Base-by-base conservation (phyloP, 2,797 vertebrate species). In the Centroberyx gerrardi region DNA sequence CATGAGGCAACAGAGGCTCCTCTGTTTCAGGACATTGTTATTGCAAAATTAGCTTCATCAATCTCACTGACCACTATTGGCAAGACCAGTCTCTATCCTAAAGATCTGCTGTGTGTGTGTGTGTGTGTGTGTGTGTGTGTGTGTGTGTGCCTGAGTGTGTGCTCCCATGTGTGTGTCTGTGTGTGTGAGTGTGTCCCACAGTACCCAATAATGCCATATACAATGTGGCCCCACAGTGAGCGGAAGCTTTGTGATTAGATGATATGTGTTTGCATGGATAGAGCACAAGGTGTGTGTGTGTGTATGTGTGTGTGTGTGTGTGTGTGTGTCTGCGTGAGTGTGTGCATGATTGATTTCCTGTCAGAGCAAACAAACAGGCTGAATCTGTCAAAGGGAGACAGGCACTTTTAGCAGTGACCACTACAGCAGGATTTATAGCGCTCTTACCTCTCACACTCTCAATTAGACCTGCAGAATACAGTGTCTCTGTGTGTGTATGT, bases 291-390 rank as follows among this genome's bases (percentile, higher is more conserved):
- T 62, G 31, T 76, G 63, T 49, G 49, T 48, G 38, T 42, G 38
- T 65, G 56, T 40, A 17, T 38, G 40, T 42, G 64, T 78, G 18
- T 62, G 31, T 76, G 63, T 49, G 42, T 48, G 38, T 42, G 38
- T 65, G 56, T 40, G 18, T 38, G 40, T 42, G 64, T 78, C 54
- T 49, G 38, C 60, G 42, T 36, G 68, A 31, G 46, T 44, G 53
- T 75, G 60, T 66, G 52, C 48, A 64, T 92, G 94, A 97, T 95
- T 94, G 95, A 96, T 96, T 95, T 92, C 81, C 90, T 92, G 80
- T 93, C 94, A 83, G 88, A 87, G 76, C 87, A 76, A 93, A 94
- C 89, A 90, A 92, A 93, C 87, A 85, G 83, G 87, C 91, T 69
- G 64, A 94, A 94, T 94, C 90, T 87, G 93, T 95, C 95, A 94